Percentiles rank a stretch among this genome's conserved stretches.
These are phyloP conservation scores for Eutolmus rufibarbis DNA, from an alignment of 2,888 invertebrate genomes.

Conservation along the genomic window DNA sequence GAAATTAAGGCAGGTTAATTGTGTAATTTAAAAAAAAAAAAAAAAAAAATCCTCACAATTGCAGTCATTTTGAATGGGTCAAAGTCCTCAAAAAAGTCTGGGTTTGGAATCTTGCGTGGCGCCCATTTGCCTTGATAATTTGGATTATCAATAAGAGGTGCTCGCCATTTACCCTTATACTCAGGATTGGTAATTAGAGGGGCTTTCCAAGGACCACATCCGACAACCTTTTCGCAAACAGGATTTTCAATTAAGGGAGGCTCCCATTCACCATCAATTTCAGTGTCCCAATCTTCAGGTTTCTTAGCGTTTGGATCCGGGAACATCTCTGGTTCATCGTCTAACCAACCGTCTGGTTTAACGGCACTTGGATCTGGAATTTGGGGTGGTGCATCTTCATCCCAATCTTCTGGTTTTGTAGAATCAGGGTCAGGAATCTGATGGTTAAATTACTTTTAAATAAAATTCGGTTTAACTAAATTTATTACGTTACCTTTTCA, in stretches of 20 bases:
- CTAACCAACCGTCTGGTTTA: conserved; percentile 92
- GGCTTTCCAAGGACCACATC: conserved; percentile 91
- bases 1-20: conserved; percentile 36
- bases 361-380: conserved; percentile 84
- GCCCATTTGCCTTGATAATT: conserved; percentile 96
- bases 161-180: conserved; percentile 93
- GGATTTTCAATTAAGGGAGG: conserved; percentile 93
- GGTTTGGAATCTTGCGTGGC: conserved; percentile 86
- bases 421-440: conserved; percentile 87
- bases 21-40: not conserved
- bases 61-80: conserved; percentile 89
- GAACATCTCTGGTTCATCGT: conserved; percentile 85
- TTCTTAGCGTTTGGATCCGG: conserved; percentile 86
- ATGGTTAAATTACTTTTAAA: not conserved
- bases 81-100: conserved; percentile 89
- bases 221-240: conserved; percentile 76
- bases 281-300: conserved; percentile 96
- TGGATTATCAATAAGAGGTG: conserved; percentile 89
- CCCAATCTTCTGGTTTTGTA: conserved; percentile 95
- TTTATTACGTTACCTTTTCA: conserved; percentile 66
- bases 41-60: conserved; percentile 72
- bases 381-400: conserved; percentile 90
- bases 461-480: not conserved
- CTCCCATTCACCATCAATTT: conserved; percentile 99
- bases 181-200: conserved; percentile 87